A percentile compares a stretch with the other conserved stretches of the same genome.
Conservation (phyloP, 2,797 vertebrate genomes). For the Danio kyathit region DNA sequence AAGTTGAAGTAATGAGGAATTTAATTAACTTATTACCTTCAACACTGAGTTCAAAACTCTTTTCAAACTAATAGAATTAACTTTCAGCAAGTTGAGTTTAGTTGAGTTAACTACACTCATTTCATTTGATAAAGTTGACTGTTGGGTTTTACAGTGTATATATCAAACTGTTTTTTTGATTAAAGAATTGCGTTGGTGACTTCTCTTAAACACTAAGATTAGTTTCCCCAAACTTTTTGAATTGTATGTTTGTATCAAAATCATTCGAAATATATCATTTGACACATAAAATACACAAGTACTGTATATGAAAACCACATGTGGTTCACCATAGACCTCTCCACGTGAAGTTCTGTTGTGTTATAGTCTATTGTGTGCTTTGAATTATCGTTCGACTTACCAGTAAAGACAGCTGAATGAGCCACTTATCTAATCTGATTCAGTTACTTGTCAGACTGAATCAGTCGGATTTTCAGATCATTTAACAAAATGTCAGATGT, state of each 20-base stretch:
- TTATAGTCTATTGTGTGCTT: constrained; percentile 11
- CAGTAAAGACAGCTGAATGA: constrained; percentile 2
- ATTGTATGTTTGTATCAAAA: neutral
- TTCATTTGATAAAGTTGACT: too few relatives aligned
- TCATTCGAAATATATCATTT: neutral
- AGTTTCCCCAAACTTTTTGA: neutral
- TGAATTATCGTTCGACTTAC: neutral
- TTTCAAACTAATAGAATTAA: too few relatives aligned
- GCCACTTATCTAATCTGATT: neutral
- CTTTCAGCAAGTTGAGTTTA: too few relatives aligned
- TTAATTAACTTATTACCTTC: too few relatives aligned
- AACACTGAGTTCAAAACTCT: too few relatives aligned
- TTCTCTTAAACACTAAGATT: too few relatives aligned
- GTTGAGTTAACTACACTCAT: too few relatives aligned
- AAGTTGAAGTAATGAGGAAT: too few relatives aligned
- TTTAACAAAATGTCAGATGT: neutral
- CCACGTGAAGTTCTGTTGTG: neutral
- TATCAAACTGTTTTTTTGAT: too few relatives aligned
- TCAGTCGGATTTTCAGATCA: neutral
- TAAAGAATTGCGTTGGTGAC: too few relatives aligned
- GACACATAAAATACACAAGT: neutral
- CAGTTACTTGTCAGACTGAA: constrained; percentile 10
- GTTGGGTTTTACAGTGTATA: too few relatives aligned
- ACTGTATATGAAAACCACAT: neutral
- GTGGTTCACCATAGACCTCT: neutral